These are phyloP conservation scores for Falco rusticolus DNA, from an alignment of 2,797 vertebrate species.

Conservation along the genomic window DNA sequence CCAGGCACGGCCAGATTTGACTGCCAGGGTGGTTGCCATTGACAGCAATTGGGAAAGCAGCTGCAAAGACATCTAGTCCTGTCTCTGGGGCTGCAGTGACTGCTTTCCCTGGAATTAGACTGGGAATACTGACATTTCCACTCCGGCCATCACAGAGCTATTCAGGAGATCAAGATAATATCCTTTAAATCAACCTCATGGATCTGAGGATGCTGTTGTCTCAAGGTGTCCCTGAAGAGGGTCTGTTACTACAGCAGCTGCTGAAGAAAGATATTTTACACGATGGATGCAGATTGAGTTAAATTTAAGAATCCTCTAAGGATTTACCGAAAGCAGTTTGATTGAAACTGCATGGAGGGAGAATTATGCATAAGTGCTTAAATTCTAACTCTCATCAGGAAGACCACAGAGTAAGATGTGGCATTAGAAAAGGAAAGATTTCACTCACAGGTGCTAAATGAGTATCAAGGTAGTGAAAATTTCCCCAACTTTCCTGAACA, in stretches of 20 bases:
- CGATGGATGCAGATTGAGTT: not conserved
- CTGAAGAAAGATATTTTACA: not conserved
- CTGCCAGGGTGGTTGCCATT: not conserved
- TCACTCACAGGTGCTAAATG: not conserved
- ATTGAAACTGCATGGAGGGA: not conserved
- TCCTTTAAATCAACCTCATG: not conserved
- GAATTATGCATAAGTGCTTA: not conserved
- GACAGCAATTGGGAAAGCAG: not conserved
- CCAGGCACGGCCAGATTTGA: not conserved
- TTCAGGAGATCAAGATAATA: not conserved
- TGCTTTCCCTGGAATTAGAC: not conserved
- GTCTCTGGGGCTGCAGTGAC: not conserved
- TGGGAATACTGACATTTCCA: not conserved
- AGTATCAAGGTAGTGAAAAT: not conserved
- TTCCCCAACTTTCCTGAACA: not conserved
- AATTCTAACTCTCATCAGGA: not conserved
- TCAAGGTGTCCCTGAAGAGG: constrained; percentile 3
- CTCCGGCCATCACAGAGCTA: not conserved
- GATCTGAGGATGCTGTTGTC: not conserved
- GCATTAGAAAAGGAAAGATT: not conserved
- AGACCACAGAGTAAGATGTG: not conserved
- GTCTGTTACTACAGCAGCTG: constrained; percentile 4
- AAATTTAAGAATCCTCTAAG: constrained; percentile 6
- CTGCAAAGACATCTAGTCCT: not conserved
- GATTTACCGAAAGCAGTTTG: not conserved